phyloP scores from a whole-genome alignment of 1,140 invertebrate species.

The Sogatella furcifera region DNA sequence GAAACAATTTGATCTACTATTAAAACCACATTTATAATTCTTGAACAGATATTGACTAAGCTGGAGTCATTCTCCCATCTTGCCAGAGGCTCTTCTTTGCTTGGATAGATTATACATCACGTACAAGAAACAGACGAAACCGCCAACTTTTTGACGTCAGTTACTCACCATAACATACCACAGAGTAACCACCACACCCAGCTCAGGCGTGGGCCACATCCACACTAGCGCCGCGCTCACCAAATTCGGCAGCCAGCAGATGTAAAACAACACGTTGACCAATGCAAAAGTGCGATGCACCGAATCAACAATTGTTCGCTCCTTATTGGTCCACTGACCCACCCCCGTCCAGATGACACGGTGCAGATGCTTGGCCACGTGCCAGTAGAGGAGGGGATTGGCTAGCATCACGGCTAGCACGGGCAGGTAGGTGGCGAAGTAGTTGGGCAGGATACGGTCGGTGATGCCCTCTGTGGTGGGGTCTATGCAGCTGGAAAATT shows the following conservation, averaged over 20 bases:
- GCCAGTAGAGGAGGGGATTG: constrained; percentile 58
- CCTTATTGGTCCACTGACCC: constrained; percentile 51
- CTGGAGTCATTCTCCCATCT: too few relatives aligned
- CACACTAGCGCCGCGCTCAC: constrained; percentile 64
- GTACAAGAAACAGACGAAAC: too few relatives aligned
- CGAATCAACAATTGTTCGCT: constrained; percentile 55
- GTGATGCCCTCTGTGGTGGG: constrained; percentile 45
- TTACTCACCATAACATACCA: constrained; percentile 70
- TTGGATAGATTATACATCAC: too few relatives aligned
- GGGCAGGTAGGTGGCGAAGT: constrained; percentile 60
- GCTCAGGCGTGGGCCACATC: constrained; percentile 62
- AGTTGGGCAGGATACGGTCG: constrained; percentile 63
- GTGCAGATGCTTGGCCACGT: constrained; percentile 43
- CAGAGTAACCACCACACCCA: constrained; percentile 49
- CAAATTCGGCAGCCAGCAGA: constrained; percentile 73
- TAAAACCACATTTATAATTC: too few relatives aligned
- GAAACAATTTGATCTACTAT: too few relatives aligned
- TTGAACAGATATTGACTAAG: too few relatives aligned
- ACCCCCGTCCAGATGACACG: constrained; percentile 20
- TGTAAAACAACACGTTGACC: constrained; percentile 64
- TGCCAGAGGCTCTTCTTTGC: too few relatives aligned
- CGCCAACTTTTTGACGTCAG: too few relatives aligned
- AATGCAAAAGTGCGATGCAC: constrained; percentile 60
- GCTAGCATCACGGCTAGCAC: constrained; percentile 60
- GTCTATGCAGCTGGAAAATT: constrained; percentile 57